Evolutionary conservation across 2,113 vertebrate genomes (phyloP).

Genomic region (Gymnobelideus leadbeateri): DNA sequence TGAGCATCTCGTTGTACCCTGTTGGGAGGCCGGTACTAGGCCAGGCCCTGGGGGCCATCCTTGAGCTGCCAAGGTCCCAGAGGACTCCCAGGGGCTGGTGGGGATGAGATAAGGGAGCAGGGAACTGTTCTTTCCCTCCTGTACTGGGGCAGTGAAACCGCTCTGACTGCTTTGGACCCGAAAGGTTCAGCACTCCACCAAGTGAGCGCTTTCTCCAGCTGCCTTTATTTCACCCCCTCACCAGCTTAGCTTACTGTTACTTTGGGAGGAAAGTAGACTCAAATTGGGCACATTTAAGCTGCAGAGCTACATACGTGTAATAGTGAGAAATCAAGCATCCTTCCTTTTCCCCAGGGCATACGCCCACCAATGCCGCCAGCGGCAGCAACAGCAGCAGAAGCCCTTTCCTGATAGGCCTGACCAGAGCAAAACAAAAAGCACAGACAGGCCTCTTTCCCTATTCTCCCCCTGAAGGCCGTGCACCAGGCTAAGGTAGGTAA

Average conservation of each 20-base stretch:
- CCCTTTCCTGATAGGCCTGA: constrained; percentile 2
- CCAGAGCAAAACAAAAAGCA: constrained; percentile 9
- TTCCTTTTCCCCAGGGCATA: constrained; percentile 64
- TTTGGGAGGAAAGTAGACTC: constrained; percentile 62
- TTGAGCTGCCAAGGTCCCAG: background rate
- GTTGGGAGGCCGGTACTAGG: constrained; percentile 49
- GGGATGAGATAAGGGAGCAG: background rate
- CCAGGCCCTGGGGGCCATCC: background rate
- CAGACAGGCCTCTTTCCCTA: constrained; percentile 31
- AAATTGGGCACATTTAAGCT: constrained; percentile 56
- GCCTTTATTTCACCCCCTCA: constrained; percentile 52
- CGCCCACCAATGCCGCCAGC: constrained; percentile 3
- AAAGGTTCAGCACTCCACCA: constrained; percentile 12
- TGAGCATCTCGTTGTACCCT: constrained; percentile 83
- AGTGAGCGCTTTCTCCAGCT: constrained; percentile 51
- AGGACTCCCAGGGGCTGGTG: constrained; percentile 10
- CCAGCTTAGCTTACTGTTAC: constrained; percentile 65
- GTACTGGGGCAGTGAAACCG: constrained; percentile 5
- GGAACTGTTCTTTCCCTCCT: constrained; percentile 38
- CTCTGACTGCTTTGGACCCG: background rate
- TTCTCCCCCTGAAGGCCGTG: constrained; percentile 45
- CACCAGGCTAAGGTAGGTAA: constrained; percentile 24
- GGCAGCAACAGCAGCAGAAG: background rate
- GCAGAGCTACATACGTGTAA: constrained; percentile 51
- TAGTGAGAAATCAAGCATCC: constrained; percentile 53